These are phyloP conservation scores for Lamellibrachia luymesi DNA, from an alignment of 1,140 invertebrate species.

Conservation along the genomic window DNA sequence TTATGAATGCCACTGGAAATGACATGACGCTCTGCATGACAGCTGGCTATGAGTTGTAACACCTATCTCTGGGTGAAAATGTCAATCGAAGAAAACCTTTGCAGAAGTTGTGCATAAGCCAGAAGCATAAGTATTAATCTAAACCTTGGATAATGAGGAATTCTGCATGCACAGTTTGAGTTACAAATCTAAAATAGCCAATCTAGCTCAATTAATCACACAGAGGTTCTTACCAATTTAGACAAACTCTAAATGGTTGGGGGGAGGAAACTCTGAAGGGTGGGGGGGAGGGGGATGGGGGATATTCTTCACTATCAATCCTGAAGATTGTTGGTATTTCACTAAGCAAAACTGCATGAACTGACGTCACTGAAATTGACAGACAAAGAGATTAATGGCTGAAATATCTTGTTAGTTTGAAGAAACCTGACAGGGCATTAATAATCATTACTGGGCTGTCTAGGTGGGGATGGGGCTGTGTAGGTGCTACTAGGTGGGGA, in stretches of 20 bases:
- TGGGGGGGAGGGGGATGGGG: background rate
- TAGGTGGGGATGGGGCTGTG: background rate
- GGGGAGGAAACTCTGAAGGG: too few species aligned
- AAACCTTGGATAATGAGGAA: background rate
- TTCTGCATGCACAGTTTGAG: background rate
- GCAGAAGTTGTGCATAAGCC: background rate
- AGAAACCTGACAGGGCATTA: background rate
- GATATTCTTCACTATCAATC: background rate
- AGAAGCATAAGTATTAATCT: background rate
- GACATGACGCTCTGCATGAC: background rate
- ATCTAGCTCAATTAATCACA: background rate
- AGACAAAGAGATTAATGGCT: background rate
- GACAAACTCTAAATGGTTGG: background rate
- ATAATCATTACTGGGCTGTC: background rate
- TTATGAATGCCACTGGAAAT: too few species aligned
- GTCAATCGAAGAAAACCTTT: background rate
- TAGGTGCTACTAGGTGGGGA: background rate
- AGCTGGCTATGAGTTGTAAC: background rate
- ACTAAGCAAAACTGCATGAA: background rate
- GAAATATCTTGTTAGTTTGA: background rate
- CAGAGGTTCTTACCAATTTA: background rate
- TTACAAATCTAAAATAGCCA: background rate
- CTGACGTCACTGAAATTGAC: background rate
- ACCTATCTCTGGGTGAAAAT: background rate
- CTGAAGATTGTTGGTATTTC: background rate